Percentiles rank a stretch among this genome's conserved stretches.
These are phyloP conservation scores for Panulirus ornatus DNA, from an alignment of 1,140 invertebrate genomes.

Conservation along the genomic window DNA sequence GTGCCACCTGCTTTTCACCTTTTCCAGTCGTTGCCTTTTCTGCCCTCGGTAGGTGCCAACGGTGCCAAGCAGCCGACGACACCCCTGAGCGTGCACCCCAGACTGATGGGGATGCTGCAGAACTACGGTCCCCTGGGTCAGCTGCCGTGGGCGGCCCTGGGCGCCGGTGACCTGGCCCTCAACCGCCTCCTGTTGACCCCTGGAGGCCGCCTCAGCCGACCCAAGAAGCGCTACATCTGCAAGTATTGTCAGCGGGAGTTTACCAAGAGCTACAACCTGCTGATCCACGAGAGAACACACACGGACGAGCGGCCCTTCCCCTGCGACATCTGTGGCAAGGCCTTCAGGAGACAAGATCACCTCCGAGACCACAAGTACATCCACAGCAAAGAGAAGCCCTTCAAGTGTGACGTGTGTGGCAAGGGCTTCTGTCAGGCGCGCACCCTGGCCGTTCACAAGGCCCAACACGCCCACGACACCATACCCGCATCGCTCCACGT, in stretches of 20 bases:
- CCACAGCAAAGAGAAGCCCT: constrained; percentile 73
- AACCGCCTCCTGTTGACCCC: constrained; percentile 66
- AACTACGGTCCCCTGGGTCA: constrained; percentile 46
- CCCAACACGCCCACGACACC: constrained; percentile 64
- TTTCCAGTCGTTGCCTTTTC: constrained; percentile 53
- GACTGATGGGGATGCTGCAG: constrained; percentile 55
- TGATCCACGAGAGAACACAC: constrained; percentile 79
- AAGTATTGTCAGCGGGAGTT: constrained; percentile 74
- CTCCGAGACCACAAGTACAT: constrained; percentile 73
- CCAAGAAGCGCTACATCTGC: constrained; percentile 93
- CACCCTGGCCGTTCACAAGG: constrained; percentile 82
- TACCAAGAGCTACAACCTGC: constrained; percentile 75
- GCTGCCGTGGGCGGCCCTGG: constrained; percentile 56
- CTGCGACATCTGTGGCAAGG: constrained; percentile 83
- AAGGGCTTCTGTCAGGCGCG: constrained; percentile 97
- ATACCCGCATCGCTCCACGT: not conserved
- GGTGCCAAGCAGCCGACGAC: constrained; percentile 4
- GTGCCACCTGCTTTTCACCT: constrained; percentile 32
- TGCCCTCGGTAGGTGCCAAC: constrained; percentile 8
- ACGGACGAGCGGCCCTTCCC: constrained; percentile 83
- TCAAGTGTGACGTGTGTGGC: constrained; percentile 85
- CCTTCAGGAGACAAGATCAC: constrained; percentile 81
- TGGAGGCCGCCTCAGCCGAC: constrained; percentile 82
- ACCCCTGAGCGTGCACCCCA: constrained; percentile 49
- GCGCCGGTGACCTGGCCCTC: constrained; percentile 56